phyloP scores from a whole-genome alignment of 2,888 invertebrate species.

The Bruchidius siliquastri region DNA sequence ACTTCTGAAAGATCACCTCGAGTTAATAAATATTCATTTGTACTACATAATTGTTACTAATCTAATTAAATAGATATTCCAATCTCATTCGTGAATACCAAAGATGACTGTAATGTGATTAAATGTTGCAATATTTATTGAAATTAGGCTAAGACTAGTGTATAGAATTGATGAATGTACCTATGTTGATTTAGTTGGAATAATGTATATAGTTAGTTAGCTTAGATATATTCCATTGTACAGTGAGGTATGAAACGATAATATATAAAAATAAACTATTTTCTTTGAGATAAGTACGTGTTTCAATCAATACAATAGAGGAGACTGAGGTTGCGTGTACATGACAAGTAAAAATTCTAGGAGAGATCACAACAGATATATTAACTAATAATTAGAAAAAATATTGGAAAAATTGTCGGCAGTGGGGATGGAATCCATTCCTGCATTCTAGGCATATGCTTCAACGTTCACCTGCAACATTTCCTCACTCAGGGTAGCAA shows the following conservation, averaged over 20 bases:
- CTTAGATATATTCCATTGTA: background rate
- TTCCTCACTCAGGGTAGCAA: too few relatives aligned
- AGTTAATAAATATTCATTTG: background rate
- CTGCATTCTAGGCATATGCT: too few relatives aligned
- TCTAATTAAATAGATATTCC: background rate
- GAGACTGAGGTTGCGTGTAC: too few relatives aligned
- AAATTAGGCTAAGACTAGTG: slow-evolving; percentile 5
- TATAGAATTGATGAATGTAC: background rate
- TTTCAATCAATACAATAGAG: too few relatives aligned
- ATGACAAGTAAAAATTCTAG: too few relatives aligned
- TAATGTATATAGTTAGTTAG: background rate
- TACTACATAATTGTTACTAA: background rate
- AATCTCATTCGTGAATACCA: slow-evolving; percentile 29
- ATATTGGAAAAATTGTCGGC: too few relatives aligned
- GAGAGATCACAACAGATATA: too few relatives aligned
- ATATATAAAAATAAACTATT: background rate
- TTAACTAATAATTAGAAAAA: too few relatives aligned
- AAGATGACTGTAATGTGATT: slow-evolving; percentile 40
- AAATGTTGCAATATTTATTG: slow-evolving; percentile 42
- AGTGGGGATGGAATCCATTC: too few relatives aligned
- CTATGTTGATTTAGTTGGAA: slow-evolving; percentile 16
- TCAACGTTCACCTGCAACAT: too few relatives aligned
- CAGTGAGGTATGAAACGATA: background rate
- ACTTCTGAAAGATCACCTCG: background rate
- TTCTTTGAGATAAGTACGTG: background rate